Base-by-base conservation (phyloP, 2,797 vertebrate genomes). In the Sylvia borin region DNA sequence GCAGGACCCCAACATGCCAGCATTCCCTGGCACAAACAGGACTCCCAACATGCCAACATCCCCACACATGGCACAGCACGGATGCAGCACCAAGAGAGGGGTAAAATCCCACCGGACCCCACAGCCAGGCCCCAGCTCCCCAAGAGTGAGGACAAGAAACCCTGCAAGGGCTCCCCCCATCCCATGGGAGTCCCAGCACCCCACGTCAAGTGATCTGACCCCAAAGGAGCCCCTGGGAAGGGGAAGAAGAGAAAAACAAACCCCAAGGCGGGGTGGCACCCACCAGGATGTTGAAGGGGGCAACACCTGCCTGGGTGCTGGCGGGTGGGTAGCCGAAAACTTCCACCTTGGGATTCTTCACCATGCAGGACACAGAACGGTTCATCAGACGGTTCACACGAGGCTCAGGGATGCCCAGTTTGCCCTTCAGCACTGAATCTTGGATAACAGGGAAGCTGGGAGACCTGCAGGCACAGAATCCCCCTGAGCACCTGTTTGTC, bases 361-460 rank as follows among this genome's bases (percentile, higher is more conserved):
- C 98, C 42, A 99, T 99, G 66, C 99, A 99, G 68, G 99, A 99
- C 94, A 99, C 98, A 0, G 99, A 99, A 71, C 99, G 99, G 96
- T 99, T 99, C 99, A 99, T 99, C 83, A 99, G 98, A 84, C 99
- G 98, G 66, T 99, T 99, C 97, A 99, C 98, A 3, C 99, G 98
- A 96, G 99, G 98, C 96, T 99, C 99, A 0, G 99, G 99, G 48
- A 99, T 98, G 13, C 98, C 98, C 92, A 99, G 98, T 95, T 99
- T 99, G 96, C 99, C 98, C 98, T 99, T 99, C 94, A 99, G 97
- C 97, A 99, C 98, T 0, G 99, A 99, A 97, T 99, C 99, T 90
- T 99, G 99, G 97, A 99, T 99, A 96, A 99, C 96, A 5, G 99
- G 99, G 82, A 99, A 99, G 98, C 99, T 99, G 95, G 99, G 99